Evolutionary conservation across 1,140 invertebrate genomes (phyloP).

Genomic region (Ceratina japonica): DNA sequence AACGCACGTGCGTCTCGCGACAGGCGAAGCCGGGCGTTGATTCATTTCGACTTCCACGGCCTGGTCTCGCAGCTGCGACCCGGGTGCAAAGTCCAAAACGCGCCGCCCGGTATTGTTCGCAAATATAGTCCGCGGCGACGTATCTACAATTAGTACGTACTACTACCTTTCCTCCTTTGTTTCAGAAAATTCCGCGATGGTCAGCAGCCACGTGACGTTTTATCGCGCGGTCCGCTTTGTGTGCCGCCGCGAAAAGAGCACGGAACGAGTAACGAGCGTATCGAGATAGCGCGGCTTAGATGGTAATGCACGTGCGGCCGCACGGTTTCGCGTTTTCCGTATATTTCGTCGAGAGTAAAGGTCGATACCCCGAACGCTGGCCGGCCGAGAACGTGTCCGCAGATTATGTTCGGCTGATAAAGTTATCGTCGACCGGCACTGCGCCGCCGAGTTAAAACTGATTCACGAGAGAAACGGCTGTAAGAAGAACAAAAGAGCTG

Average conservation of each 20-base stretch:
- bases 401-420: conserved; percentile 1
- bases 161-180: conserved; percentile 50
- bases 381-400: not conserved
- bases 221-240: not conserved
- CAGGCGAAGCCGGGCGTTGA: conserved; percentile 44
- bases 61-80: conserved; percentile 53
- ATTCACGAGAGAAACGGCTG: not conserved
- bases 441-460: not conserved
- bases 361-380: not conserved
- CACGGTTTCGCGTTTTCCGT: conserved; percentile 11
- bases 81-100: conserved; percentile 56
- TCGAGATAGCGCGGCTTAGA: not conserved
- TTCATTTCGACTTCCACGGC: conserved; percentile 57
- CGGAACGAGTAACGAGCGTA: conserved; percentile 1
- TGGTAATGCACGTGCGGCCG: conserved; percentile 1
- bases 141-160: conserved; percentile 3
- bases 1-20: conserved; percentile 55
- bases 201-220: conserved; percentile 50
- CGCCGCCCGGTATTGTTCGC: conserved; percentile 33
- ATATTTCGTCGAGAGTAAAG: conserved; percentile 1
- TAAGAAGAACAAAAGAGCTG: not conserved
- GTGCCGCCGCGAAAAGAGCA: not conserved
- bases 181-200: conserved; percentile 43
- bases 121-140: conserved; percentile 20
- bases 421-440: not conserved